Conservation (phyloP, 2,113 vertebrate species). For the Pelecanus crispus region DNA sequence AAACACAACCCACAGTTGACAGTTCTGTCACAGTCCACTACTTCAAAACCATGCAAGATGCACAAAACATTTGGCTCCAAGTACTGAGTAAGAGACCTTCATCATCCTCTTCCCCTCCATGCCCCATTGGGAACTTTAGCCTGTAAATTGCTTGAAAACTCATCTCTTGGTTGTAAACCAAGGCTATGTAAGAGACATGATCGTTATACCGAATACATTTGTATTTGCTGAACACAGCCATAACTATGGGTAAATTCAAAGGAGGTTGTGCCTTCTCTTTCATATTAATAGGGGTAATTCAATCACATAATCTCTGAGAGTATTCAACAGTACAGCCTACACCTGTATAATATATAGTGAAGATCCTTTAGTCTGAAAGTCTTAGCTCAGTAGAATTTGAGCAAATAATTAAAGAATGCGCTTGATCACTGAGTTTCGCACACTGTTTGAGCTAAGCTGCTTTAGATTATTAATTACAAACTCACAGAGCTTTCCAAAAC, state of each 20-base stretch:
- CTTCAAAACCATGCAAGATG: neutral
- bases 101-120: neutral
- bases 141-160: neutral
- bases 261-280: neutral
- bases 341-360: fast-evolving
- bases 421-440: neutral
- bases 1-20: neutral
- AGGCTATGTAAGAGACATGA: neutral
- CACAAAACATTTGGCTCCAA: neutral
- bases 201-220: neutral
- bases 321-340: fast-evolving
- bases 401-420: neutral
- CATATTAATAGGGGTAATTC: neutral
- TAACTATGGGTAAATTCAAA: fast-evolving
- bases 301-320: neutral
- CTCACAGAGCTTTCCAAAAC: neutral
- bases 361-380: neutral
- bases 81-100: neutral
- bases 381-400: neutral
- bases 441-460: conserved; percentile 6
- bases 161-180: neutral
- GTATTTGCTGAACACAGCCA: fast-evolving
- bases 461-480: conserved; percentile 44
- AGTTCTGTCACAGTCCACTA: neutral
- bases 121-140: neutral